Evolutionary conservation across 2,888 invertebrate genomes (phyloP), one percentile per base, ranked within the genome.

Genomic region (Glyphotaelius pellucidus): DNA sequence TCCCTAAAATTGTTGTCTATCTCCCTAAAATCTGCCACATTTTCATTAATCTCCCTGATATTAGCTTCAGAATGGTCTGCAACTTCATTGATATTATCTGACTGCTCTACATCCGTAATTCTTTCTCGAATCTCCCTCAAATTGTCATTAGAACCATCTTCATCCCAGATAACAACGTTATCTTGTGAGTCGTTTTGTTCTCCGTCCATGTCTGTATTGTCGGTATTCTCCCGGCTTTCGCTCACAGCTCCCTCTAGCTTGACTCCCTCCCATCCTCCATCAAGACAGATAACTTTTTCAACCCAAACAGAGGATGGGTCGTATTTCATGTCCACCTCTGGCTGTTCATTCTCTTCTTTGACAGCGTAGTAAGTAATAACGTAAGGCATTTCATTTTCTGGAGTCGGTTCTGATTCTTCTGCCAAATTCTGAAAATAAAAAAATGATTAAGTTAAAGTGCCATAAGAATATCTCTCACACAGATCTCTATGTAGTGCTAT

Each of bases 351-450:
- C 9, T 83, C 35, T 25, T 83, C 83, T 31, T 38, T 32, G 25
- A 83, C 83, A 2, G 83, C 35, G 25, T 83, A 83, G n/a, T 83
- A 83, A 4, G 83, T 83, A n/a, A 83, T 83, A 12, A 83, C 83
- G 25, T 83, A 83, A 11, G 83, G 83, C 4, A 35, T 19, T 83
- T 83, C 83, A n/a, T 83, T 83, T 19, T 83, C 83, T 25, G 38
- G 25, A 5, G 35, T 35, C 25, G 83, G 19, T 19, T 83, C 83
- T 11, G 35, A 35, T 35, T 83, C 35, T 32, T 83, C 83, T 4
- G 38, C 25, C 25, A 35, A 35, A n/a, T 83, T 83, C 83, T 83
- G 83, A 32, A 83, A 83, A 83, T 35, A 83, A 35, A 83, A 67
- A 25, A 67, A 25, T 67, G 9, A 9, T 67, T 67, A 19, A 19